These are phyloP conservation scores for Seriola rivoliana DNA, from an alignment of 2,113 vertebrate genomes.

Conservation along the genomic window DNA sequence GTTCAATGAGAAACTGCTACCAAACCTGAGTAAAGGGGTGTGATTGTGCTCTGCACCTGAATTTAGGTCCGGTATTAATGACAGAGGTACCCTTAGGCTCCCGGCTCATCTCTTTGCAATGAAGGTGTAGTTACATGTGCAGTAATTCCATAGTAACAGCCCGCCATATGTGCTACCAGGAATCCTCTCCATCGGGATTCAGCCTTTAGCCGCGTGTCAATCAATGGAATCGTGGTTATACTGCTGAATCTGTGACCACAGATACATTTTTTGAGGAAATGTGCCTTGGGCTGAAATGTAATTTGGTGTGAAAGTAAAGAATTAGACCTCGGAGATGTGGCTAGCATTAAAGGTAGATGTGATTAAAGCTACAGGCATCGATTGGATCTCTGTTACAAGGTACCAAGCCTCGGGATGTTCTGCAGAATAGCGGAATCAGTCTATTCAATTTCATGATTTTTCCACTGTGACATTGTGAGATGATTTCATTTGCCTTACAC, in stretches of 20 bases:
- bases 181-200: constrained; percentile 46
- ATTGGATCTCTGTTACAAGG: constrained; percentile 69
- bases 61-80: constrained; percentile 49
- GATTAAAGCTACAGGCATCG: constrained; percentile 78
- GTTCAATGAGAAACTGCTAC: constrained; percentile 57
- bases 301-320: constrained; percentile 80
- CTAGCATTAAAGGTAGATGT: constrained; percentile 73
- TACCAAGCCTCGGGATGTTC: constrained; percentile 58
- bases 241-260: constrained; percentile 58
- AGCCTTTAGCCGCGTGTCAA: constrained; percentile 64
- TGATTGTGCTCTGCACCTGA: constrained; percentile 37
- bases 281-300: constrained; percentile 68
- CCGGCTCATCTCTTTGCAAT: constrained; percentile 23
- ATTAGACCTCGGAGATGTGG: constrained; percentile 73
- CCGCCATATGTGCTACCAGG: constrained; percentile 20
- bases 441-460: constrained; percentile 68
- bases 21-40: constrained; percentile 48
- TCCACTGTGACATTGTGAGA: constrained; percentile 52
- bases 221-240: constrained; percentile 63
- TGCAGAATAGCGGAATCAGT: constrained; percentile 45
- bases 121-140: constrained; percentile 52
- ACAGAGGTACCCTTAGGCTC: constrained; percentile 18
- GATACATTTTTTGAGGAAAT: constrained; percentile 61
- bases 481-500: constrained; percentile 68
- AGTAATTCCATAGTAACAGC: constrained; percentile 42